These are phyloP conservation scores for Philereme vetulata DNA, from an alignment of 2,888 invertebrate genomes.

Conservation along the genomic window DNA sequence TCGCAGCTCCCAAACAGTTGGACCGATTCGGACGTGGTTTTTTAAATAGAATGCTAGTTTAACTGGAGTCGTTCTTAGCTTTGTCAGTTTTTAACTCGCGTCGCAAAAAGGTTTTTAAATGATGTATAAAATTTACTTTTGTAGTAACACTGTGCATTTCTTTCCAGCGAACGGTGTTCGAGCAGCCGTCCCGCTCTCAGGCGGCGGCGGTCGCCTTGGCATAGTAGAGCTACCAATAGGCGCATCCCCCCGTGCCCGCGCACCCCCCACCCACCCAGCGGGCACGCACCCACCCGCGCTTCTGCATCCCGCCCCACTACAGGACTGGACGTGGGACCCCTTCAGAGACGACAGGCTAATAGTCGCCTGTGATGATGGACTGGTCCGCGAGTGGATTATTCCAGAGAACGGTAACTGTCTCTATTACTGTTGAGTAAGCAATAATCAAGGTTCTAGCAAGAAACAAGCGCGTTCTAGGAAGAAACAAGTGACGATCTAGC, in stretches of 20 bases:
- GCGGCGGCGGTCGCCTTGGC: constrained; percentile 95
- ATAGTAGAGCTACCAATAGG: constrained; percentile 86
- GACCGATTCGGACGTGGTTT: no score
- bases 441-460: no score
- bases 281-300: constrained; percentile 94
- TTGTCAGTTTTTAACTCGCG: no score
- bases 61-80: background rate
- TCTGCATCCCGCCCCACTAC: constrained; percentile 93
- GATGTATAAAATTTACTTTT: no score
- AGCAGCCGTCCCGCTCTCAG: constrained; percentile 95
- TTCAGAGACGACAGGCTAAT: constrained; percentile 91
- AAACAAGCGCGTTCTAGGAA: no score
- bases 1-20: no score
- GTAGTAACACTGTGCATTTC: no score
- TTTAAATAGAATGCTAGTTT: no score
- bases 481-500: no score
- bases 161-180: constrained; percentile 89
- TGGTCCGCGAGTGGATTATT: constrained; percentile 91
- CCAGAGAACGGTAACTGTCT: constrained; percentile 84
- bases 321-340: constrained; percentile 98
- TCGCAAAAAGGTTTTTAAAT: no score
- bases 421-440: no score
- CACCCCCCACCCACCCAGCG: constrained; percentile 87
- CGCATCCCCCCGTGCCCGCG: constrained; percentile 49
- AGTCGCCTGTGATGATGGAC: constrained; percentile 95